Percentiles rank a stretch among this genome's conserved stretches.
Evolutionary conservation across 1,140 invertebrate genomes (phyloP).

Genomic region (Brachionus plicatilis): DNA sequence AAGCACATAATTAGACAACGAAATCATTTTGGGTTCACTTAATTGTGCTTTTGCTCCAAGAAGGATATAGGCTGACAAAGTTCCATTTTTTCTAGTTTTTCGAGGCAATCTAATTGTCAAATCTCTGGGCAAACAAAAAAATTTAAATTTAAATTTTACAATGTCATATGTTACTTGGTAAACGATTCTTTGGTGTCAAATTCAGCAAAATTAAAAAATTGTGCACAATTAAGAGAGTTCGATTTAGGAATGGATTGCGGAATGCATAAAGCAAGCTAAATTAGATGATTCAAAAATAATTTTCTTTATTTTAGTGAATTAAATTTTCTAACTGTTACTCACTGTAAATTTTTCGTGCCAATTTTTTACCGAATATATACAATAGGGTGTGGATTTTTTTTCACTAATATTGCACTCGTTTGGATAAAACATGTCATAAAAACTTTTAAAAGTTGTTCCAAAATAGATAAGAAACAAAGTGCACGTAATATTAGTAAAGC

Average conservation of each 20-base stretch:
- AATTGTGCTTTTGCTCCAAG: background rate
- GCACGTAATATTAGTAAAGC: slow-evolving; percentile 27
- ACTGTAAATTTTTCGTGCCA: background rate
- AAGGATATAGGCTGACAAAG: background rate
- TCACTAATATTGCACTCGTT: background rate
- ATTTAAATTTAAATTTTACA: background rate
- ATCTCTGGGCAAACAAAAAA: background rate
- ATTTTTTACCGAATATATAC: background rate
- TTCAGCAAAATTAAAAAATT: slow-evolving; percentile 18
- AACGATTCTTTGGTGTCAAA: slow-evolving; percentile 2
- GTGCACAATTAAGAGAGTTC: background rate
- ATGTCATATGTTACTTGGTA: background rate
- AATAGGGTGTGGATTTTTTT: background rate
- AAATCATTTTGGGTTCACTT: background rate
- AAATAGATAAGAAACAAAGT: slow-evolving; percentile 5
- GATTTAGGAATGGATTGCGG: background rate
- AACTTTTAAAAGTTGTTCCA: background rate
- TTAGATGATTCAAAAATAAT: background rate
- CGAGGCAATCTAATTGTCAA: background rate
- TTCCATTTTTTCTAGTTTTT: slow-evolving; percentile 8
- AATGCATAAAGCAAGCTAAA: background rate
- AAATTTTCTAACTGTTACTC: background rate
- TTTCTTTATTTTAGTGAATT: background rate
- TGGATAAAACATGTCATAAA: slow-evolving; percentile 38
- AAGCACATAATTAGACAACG: background rate